phyloP scores from a whole-genome alignment of 2,113 vertebrate genomes.

The Notechis scutatus region DNA sequence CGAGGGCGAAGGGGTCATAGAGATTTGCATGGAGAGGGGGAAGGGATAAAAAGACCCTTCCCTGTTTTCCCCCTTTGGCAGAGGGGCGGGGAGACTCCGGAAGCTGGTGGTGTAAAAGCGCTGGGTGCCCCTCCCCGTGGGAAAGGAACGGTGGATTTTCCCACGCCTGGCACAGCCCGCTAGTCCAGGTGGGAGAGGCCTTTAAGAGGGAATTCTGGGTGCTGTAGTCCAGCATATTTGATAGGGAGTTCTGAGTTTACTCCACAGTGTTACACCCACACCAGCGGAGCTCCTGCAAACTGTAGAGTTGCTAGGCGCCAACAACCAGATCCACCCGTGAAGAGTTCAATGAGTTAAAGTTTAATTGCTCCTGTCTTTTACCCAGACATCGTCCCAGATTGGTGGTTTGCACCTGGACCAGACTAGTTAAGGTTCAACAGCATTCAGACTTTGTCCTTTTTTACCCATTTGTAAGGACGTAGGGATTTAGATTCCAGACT shows the following conservation, averaged over 20 bases:
- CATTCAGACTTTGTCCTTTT: neutral
- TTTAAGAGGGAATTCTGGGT: neutral
- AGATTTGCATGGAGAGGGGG: neutral
- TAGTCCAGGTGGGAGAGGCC: neutral
- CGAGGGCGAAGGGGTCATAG: neutral
- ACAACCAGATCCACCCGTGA: neutral
- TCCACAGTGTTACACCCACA: neutral
- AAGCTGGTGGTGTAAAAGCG: neutral
- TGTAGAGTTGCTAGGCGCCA: neutral
- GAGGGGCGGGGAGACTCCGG: neutral
- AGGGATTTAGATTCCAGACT: neutral
- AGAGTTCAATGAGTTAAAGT: neutral
- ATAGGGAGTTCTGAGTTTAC: neutral
- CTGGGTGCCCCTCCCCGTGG: neutral
- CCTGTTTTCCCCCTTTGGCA: neutral
- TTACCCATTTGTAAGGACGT: neutral
- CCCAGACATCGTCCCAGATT: neutral
- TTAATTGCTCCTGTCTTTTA: neutral
- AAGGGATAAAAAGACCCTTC: neutral
- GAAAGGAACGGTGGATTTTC: neutral
- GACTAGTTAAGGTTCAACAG: neutral
- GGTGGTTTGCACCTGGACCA: neutral
- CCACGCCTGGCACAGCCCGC: neutral
- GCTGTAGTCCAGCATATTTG: neutral
- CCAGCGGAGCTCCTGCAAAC: neutral